Evolutionary conservation across 2,113 vertebrate species (phyloP).

Genomic region (Sander vitreus): DNA sequence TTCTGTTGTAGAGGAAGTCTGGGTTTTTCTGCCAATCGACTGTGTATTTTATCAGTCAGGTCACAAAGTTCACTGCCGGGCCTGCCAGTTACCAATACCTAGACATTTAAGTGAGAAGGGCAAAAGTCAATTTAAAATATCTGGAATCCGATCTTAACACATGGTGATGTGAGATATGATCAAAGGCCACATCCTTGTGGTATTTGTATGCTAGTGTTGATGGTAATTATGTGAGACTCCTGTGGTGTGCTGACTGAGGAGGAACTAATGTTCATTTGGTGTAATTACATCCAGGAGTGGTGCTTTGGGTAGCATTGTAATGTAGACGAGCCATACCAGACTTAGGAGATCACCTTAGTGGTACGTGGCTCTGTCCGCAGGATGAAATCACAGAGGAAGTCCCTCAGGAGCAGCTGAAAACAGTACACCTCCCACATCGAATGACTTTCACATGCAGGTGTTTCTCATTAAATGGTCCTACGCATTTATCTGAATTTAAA

Average conservation of each 20-base stretch:
- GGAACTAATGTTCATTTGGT: conserved; percentile 39
- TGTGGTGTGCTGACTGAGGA: conserved; percentile 34
- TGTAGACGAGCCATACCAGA: conserved; percentile 11
- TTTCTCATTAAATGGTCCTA: conserved; percentile 44
- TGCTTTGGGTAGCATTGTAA: conserved; percentile 14
- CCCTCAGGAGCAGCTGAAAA: conserved; percentile 20
- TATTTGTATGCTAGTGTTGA: conserved; percentile 33
- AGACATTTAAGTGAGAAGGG: background rate
- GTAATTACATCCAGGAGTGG: conserved; percentile 60
- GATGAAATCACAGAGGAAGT: conserved; percentile 33
- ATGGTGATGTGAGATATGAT: conserved; percentile 33
- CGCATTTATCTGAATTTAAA: conserved; percentile 30
- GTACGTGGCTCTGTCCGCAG: conserved; percentile 41
- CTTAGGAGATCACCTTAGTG: conserved; percentile 37
- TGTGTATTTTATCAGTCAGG: conserved; percentile 8
- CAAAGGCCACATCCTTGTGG: conserved; percentile 18
- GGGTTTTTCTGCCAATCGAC: conserved; percentile 14
- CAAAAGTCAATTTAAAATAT: conserved; percentile 33
- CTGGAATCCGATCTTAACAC: conserved; percentile 25
- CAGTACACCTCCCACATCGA: conserved; percentile 17
- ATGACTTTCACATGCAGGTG: conserved; percentile 14
- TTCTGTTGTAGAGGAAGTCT: conserved; percentile 16
- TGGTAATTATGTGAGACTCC: conserved; percentile 36
- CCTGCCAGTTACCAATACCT: no score
- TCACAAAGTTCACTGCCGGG: background rate